Conservation (phyloP, 2,113 vertebrate genomes). For the Catagonus wagneri region DNA sequence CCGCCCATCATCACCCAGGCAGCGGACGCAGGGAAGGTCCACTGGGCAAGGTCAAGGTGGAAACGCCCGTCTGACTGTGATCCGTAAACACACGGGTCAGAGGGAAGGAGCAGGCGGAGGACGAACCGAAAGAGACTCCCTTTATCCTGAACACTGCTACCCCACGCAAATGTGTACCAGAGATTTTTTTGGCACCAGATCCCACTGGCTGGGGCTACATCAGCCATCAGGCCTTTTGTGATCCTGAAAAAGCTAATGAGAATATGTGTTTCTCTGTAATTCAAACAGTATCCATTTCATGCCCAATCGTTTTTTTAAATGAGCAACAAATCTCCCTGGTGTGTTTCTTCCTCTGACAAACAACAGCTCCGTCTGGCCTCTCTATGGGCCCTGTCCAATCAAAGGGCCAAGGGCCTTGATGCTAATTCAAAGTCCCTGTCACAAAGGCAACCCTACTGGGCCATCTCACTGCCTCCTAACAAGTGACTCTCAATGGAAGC, state of each 20-base stretch:
- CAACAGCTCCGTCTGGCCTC: conserved; percentile 57
- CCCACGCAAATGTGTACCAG: conserved; percentile 28
- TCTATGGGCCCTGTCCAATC: conserved; percentile 29
- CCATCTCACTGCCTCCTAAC: background rate
- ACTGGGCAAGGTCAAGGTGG: background rate
- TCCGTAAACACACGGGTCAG: background rate
- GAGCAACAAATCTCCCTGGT: conserved; percentile 82
- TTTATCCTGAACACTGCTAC: background rate
- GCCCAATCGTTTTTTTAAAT: conserved; percentile 85
- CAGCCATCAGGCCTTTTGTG: conserved; percentile 78
- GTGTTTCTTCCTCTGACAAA: conserved; percentile 75
- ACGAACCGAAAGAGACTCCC: background rate
- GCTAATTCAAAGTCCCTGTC: background rate
- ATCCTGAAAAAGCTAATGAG: conserved; percentile 85
- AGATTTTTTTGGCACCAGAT: conserved; percentile 41
- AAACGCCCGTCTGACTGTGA: background rate
- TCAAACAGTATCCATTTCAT: conserved; percentile 86
- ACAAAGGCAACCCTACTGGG: background rate
- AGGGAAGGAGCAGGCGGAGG: background rate
- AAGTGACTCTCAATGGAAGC: background rate
- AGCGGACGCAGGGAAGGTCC: rapidly evolving
- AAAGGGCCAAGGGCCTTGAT: background rate
- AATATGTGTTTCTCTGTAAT: conserved; percentile 78
- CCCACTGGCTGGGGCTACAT: conserved; percentile 62
- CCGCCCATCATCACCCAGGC: too few relatives aligned